Percentiles rank a stretch among this genome's conserved stretches.
These are phyloP conservation scores for Drosophila villosipedis DNA, from an alignment of 2,888 invertebrate species.

Conservation along the genomic window DNA sequence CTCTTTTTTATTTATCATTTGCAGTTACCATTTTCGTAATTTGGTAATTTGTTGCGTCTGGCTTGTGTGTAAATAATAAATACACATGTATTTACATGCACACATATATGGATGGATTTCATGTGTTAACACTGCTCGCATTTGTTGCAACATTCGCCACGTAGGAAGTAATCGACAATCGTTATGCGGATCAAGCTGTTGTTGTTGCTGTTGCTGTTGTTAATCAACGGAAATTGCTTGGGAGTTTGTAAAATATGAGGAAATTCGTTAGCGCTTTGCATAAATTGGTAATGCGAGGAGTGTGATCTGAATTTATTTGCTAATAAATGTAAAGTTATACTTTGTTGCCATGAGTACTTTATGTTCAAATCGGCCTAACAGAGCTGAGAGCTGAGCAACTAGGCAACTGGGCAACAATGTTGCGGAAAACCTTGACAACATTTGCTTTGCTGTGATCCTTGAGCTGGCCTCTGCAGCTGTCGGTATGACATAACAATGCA, in stretches of 20 bases:
- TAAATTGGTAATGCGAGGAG: slow-evolving; percentile 46
- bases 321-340: slow-evolving; percentile 21
- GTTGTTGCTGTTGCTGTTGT: slow-evolving; percentile 35
- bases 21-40: slow-evolving; percentile 60
- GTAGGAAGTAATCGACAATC: slow-evolving; percentile 69
- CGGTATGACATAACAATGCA: slow-evolving; percentile 22
- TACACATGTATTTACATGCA: slow-evolving; percentile 17
- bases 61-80: slow-evolving; percentile 12
- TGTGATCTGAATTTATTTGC: slow-evolving; percentile 38
- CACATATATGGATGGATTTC: slow-evolving; percentile 24
- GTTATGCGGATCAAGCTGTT: slow-evolving; percentile 44
- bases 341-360: neutral
- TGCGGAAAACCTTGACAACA: slow-evolving; percentile 30
- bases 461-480: slow-evolving; percentile 13
- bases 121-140: slow-evolving; percentile 66
- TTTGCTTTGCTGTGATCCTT: neutral
- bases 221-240: slow-evolving; percentile 68
- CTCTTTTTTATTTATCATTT: slow-evolving; percentile 32
- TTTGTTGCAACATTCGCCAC: slow-evolving; percentile 73
- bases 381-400: neutral
- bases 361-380: neutral
- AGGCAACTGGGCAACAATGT: slow-evolving; percentile 10
- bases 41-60: slow-evolving; percentile 62
- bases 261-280: slow-evolving; percentile 67
- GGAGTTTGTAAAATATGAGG: slow-evolving; percentile 61